A percentile compares a stretch with the other conserved stretches of the same genome.
Evolutionary conservation across 2,113 vertebrate species (phyloP).

Genomic region (Tragulus kanchil): DNA sequence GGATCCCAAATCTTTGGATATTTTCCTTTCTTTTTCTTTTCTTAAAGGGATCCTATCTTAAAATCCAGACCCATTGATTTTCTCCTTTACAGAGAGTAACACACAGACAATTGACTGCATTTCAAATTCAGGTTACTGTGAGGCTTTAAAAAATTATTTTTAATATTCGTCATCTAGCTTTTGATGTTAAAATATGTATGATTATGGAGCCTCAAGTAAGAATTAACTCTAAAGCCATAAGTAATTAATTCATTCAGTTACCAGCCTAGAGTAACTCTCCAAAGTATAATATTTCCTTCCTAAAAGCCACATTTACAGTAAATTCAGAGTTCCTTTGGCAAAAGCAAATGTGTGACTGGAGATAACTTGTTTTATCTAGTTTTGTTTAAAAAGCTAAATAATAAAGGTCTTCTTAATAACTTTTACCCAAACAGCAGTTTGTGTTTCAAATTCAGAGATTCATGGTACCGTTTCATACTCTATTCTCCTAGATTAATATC

Average conservation of each 20-base stretch:
- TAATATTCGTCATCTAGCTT: constrained; percentile 67
- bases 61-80: constrained; percentile 36
- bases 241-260: constrained; percentile 86
- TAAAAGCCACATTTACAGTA: constrained; percentile 83
- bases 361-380: constrained; percentile 84
- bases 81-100: constrained; percentile 7
- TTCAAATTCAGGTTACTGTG: constrained; percentile 57
- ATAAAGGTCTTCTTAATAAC: constrained; percentile 79
- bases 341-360: constrained; percentile 84
- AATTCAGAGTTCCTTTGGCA: constrained; percentile 84
- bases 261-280: constrained; percentile 83
- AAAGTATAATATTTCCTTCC: constrained; percentile 80
- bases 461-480: neutral
- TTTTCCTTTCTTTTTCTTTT: neutral
- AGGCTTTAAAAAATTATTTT: constrained; percentile 43
- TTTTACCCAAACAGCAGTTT: constrained; percentile 53
- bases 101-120: neutral
- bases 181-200: constrained; percentile 79
- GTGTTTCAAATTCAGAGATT: constrained; percentile 36
- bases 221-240: constrained; percentile 83
- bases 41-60: constrained; percentile 1
- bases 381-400: constrained; percentile 60
- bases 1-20: neutral
- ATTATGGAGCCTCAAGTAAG: constrained; percentile 77
- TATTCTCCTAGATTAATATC: neutral